These are phyloP conservation scores for Conomelus anceps DNA, from an alignment of 2,888 invertebrate species.

Conservation along the genomic window DNA sequence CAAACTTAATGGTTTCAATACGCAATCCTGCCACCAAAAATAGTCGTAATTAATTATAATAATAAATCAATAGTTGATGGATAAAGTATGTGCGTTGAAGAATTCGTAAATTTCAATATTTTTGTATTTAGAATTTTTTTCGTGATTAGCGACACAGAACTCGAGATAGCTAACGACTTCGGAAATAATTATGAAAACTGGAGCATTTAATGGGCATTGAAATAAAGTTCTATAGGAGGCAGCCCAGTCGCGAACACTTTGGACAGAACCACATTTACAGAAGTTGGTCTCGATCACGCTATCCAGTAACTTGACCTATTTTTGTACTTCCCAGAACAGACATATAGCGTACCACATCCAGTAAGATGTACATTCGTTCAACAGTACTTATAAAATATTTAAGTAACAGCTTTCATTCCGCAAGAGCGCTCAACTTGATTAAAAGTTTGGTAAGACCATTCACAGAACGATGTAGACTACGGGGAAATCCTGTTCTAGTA, in stretches of 20 bases:
- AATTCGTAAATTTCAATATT: too few relatives aligned
- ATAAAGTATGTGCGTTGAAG: too few relatives aligned
- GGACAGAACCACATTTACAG: neutral
- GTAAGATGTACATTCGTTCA: neutral
- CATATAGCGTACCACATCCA: neutral
- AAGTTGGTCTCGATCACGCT: neutral
- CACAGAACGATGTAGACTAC: neutral
- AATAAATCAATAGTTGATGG: too few relatives aligned
- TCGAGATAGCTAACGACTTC: neutral
- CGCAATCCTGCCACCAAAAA: too few relatives aligned
- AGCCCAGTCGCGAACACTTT: neutral
- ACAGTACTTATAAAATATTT: neutral
- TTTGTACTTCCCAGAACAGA: neutral
- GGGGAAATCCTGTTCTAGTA: too few relatives aligned
- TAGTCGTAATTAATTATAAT: too few relatives aligned
- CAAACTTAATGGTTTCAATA: too few relatives aligned
- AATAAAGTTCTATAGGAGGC: neutral
- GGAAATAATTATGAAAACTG: neutral
- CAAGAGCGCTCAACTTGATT: neutral
- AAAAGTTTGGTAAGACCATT: neutral
- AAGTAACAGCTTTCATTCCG: neutral
- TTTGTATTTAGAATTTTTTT: too few relatives aligned
- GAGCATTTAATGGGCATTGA: neutral
- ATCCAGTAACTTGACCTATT: neutral
- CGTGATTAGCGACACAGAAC: neutral